phyloP scores from a whole-genome alignment of 30 jellyfish, hydroid and myxozoan species.

The Chironex yamaguchii region DNA sequence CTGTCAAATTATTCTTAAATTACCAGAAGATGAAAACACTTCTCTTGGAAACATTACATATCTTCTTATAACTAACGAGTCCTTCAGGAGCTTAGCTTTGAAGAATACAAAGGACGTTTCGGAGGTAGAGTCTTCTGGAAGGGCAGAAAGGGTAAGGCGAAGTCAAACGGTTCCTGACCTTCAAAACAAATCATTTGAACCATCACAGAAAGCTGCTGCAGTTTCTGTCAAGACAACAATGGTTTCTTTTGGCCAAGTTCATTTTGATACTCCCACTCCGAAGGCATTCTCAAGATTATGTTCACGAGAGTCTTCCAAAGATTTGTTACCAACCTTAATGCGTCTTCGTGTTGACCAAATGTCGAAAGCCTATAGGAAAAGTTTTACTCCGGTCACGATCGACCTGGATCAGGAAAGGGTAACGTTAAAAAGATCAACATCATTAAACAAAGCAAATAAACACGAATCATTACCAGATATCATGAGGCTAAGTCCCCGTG shows the following conservation, averaged over 20 bases:
- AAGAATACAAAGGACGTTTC: background rate
- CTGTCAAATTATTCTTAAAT: background rate
- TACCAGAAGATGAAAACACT: background rate
- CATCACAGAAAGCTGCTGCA: background rate
- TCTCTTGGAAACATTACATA: background rate
- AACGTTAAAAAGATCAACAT: background rate
- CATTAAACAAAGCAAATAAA: background rate
- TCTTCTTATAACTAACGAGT: background rate
- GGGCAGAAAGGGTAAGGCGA: background rate
- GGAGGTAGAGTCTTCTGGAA: too few relatives aligned
- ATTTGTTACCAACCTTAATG: background rate
- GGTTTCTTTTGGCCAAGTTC: background rate
- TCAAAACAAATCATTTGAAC: background rate
- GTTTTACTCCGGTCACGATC: background rate
- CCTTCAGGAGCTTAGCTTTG: background rate
- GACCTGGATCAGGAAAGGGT: background rate
- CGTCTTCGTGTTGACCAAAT: background rate
- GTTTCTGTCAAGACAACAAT: background rate
- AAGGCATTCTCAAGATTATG: too few relatives aligned
- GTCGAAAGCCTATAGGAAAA: background rate
- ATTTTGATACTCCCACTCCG: background rate
- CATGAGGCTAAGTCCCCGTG: too few relatives aligned
- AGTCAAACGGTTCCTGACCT: background rate
- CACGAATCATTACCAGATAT: background rate
- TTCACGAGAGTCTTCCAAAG: background rate